Evolutionary conservation across 37 sponge, comb jelly and placozoan species (phyloP).

Genomic region (Cliona cf. orientalis): DNA sequence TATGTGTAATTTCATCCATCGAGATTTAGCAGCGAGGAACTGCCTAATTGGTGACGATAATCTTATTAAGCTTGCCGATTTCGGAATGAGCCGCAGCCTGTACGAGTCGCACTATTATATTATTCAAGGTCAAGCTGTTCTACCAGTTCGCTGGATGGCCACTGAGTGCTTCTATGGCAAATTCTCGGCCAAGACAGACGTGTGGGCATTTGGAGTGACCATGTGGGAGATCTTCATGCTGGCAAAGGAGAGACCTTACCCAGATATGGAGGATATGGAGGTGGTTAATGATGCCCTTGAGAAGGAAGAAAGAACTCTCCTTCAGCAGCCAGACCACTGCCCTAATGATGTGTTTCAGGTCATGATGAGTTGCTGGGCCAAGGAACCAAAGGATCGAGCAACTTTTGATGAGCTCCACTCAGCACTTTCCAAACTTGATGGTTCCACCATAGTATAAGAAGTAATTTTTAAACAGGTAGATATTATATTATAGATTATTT

Average conservation of each 20-base stretch:
- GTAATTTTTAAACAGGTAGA: no score
- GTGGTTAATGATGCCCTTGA: conserved; percentile 68
- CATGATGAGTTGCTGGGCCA: conserved; percentile 53
- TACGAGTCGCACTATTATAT: conserved; percentile 69
- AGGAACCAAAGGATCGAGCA: conserved; percentile 29
- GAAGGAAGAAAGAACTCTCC: conserved; percentile 4
- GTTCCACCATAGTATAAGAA: no score
- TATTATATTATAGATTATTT: no score
- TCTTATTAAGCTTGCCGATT: conserved; percentile 81
- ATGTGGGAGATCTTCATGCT: conserved; percentile 88
- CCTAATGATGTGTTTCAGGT: conserved; percentile 49
- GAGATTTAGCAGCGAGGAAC: conserved; percentile 78
- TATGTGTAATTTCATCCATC: conserved; percentile 65
- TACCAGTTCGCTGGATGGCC: conserved; percentile 88
- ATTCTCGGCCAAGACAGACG: conserved; percentile 84
- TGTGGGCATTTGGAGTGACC: conserved; percentile 85
- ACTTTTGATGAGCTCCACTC: conserved; percentile 51
- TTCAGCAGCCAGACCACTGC: conserved; percentile 33
- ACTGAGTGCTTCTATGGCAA: conserved; percentile 83
- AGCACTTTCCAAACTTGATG: no score
- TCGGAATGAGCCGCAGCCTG: conserved; percentile 82
- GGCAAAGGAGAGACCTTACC: conserved; percentile 63
- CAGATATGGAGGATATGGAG: conserved; percentile 70
- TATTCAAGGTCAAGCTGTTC: conserved; percentile 47
- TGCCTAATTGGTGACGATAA: conserved; percentile 55